phyloP scores from a whole-genome alignment of 2,888 invertebrate genomes.

The Neuroscelio doddi region DNA sequence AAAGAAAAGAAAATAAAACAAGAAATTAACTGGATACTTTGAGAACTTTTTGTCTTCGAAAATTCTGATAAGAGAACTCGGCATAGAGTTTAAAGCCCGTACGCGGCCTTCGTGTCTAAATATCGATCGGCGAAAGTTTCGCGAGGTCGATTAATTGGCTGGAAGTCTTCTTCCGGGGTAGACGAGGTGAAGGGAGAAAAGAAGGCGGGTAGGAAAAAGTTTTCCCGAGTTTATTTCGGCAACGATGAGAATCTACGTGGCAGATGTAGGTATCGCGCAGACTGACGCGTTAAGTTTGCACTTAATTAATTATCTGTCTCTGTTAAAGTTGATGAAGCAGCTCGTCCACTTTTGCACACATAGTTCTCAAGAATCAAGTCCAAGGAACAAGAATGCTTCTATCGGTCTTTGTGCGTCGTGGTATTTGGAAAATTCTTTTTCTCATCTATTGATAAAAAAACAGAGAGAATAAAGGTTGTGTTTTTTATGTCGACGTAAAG shows the following conservation, averaged over 20 bases:
- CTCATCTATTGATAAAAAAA: neutral
- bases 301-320: conserved; percentile 31
- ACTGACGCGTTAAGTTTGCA: conserved; percentile 17
- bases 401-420: neutral
- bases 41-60: no score
- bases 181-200: neutral
- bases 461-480: conserved; percentile 4
- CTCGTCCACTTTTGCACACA: neutral
- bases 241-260: conserved; percentile 5
- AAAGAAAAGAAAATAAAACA: no score
- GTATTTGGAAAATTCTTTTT: neutral
- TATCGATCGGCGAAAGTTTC: conserved; percentile 8
- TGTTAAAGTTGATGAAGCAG: conserved; percentile 24
- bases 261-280: conserved; percentile 15
- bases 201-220: no score
- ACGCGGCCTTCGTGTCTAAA: neutral
- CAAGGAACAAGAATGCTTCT: neutral
- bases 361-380: neutral
- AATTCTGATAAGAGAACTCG: neutral
- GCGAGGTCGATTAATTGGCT: conserved; percentile 20
- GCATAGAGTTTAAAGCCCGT: neutral
- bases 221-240: conserved; percentile 20
- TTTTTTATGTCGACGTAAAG: conserved; percentile 4
- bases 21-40: no score
- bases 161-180: conserved; percentile 13